phyloP scores from a whole-genome alignment of 2,113 vertebrate species.

The Salminus brasiliensis region DNA sequence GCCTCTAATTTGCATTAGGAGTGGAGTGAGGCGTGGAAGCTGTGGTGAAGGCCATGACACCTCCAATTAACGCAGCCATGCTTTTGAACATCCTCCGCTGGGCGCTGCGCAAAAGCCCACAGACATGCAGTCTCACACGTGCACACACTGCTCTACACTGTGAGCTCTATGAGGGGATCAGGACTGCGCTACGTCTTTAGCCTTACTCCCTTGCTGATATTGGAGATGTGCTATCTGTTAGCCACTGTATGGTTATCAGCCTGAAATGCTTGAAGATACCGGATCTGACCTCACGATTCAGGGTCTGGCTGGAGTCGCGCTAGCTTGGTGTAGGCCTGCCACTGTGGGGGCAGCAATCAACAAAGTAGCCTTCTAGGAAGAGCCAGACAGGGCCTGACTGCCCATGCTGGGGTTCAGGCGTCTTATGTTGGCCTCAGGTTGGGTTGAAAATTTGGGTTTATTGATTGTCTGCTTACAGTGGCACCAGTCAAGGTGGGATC shows the following conservation, averaged over 20 bases:
- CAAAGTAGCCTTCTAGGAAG: no score
- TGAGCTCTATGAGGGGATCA: not conserved
- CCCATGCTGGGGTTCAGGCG: no score
- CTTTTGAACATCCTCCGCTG: constrained; percentile 17
- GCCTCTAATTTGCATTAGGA: constrained; percentile 84
- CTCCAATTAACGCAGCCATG: constrained; percentile 65
- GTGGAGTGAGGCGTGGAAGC: constrained; percentile 86
- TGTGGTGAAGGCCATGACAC: constrained; percentile 65
- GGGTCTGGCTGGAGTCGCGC: not conserved
- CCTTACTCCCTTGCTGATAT: no score
- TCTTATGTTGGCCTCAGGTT: no score
- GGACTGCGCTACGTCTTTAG: not conserved
- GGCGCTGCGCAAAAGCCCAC: not conserved
- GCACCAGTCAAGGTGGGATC: no score
- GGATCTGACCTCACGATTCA: not conserved
- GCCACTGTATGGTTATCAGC: not conserved
- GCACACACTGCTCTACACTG: not conserved
- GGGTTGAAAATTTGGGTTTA: no score
- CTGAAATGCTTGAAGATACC: not conserved
- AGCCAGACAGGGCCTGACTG: no score
- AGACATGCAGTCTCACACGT: not conserved
- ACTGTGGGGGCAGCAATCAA: no score
- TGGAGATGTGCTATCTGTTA: not conserved
- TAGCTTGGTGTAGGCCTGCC: no score
- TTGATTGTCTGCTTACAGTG: no score